phyloP scores from a whole-genome alignment of 2,113 vertebrate species.

The Chionodraco myersi region DNA sequence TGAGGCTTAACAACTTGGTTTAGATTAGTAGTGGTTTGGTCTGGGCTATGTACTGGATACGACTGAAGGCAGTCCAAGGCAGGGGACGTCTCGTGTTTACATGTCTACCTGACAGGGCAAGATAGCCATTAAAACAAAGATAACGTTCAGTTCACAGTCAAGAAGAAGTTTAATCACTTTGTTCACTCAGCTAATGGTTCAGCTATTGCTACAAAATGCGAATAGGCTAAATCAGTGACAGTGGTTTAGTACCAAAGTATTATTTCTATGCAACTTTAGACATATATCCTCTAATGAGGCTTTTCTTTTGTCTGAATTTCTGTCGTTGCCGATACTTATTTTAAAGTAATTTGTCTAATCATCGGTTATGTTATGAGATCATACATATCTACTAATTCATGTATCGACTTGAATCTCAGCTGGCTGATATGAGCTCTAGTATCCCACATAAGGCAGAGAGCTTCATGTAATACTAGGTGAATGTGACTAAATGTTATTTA shows the following conservation, averaged over 20 bases:
- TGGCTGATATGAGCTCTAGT: neutral
- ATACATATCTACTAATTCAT: neutral
- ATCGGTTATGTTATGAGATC: neutral
- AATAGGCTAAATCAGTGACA: slow-evolving; percentile 33
- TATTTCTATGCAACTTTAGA: neutral
- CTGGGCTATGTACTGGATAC: slow-evolving; percentile 58
- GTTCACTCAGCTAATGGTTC: neutral
- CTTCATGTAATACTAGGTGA: neutral
- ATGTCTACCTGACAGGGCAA: neutral
- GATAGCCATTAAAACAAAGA: neutral
- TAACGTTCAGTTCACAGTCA: neutral
- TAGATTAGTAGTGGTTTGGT: slow-evolving; percentile 21
- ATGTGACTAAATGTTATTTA: neutral
- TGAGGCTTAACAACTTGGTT: slow-evolving; percentile 21
- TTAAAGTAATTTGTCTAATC: neutral
- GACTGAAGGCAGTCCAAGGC: neutral
- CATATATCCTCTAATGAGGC: neutral
- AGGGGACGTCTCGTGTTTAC: slow-evolving; percentile 7
- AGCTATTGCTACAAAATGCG: neutral
- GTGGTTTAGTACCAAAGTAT: neutral
- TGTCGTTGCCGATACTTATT: neutral
- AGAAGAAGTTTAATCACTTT: neutral
- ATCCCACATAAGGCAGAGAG: neutral
- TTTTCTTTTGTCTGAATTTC: neutral
- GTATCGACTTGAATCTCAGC: neutral